Evolutionary conservation across 2,113 vertebrate species (phyloP).

Genomic region (Crotalus helleri): DNA sequence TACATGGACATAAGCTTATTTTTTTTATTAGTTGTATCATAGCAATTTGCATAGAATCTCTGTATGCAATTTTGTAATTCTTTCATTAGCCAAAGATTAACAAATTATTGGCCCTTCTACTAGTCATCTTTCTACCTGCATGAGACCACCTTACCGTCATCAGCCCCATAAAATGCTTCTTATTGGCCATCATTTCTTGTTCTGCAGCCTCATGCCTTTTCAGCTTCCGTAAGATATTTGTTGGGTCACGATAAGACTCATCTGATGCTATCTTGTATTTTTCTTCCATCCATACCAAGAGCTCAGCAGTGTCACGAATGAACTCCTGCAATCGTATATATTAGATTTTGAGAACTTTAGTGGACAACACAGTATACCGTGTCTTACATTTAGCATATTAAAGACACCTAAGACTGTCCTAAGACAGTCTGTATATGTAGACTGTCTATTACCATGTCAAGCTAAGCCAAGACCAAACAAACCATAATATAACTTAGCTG

Average conservation of each 20-base stretch:
- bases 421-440: neutral
- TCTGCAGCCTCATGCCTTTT: conserved; percentile 79
- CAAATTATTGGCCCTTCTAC: neutral
- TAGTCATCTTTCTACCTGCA: neutral
- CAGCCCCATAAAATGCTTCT: conserved; percentile 71
- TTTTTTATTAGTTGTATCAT: neutral
- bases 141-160: conserved; percentile 67
- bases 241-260: conserved; percentile 76
- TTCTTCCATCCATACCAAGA: conserved; percentile 87
- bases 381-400: neutral
- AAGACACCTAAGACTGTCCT: neutral
- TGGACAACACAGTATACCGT: rapidly evolving
- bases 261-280: conserved; percentile 78
- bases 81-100: neutral
- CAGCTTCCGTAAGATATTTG: conserved; percentile 77
- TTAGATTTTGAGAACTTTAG: conserved; percentile 20
- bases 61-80: neutral
- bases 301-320: conserved; percentile 75
- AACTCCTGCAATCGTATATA: conserved; percentile 74
- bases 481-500: neutral
- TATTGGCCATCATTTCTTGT: conserved; percentile 78
- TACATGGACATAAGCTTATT: neutral
- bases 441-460: neutral
- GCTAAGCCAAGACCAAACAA: neutral
- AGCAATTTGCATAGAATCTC: neutral